Evolutionary conservation across 2,888 invertebrate genomes (phyloP), one percentile per base, ranked within the genome.

Genomic region (Euzetes globulus): DNA sequence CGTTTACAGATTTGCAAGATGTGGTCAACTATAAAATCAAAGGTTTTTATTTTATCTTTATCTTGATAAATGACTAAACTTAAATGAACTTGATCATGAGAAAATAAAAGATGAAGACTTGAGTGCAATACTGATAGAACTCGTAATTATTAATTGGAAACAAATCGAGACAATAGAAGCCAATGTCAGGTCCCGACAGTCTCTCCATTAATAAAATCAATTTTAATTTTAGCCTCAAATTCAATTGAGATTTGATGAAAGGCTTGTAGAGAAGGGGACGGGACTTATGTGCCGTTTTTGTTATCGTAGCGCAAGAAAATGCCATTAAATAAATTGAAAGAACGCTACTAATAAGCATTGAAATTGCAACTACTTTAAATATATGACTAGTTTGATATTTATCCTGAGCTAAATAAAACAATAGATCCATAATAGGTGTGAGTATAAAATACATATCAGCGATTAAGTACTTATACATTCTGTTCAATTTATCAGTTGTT

Each of bases 91-190:
- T n/a, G 15, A 33, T 17, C 17, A 29, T 17, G 5, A 29, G 11
- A 4, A 63, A 33, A 11, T 27, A 63, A 27, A 17, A 63, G 33
- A 58, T 77, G 71, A 19, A 75, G 80, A n/a, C 4, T 15, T 50
- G n/a, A 50, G 47, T 47, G 5, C 5, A 6, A 19, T 52, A 52
- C 19, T 19, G 52, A 52, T 19, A 52, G 52, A 52, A 52, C n/a
- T 52, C 19, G 19, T 52, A 19, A 6, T n/a, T 19, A 52, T 52
- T 52, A n/a, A 52, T 52, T 52, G 52, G 52, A 19, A 52, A 52
- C 19, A 52, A 52, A 19, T 52, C 19, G 7, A 19, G 19, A 19
- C 52, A 52, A 52, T 52, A 52, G 19, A 52, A 52, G 19, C 52
- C 52, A 19, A 52, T 52, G 19, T n/a, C n/a, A 19, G 52, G 52